Conservation (phyloP, 2,888 invertebrate genomes). For the Leptopterna dolabrata region DNA sequence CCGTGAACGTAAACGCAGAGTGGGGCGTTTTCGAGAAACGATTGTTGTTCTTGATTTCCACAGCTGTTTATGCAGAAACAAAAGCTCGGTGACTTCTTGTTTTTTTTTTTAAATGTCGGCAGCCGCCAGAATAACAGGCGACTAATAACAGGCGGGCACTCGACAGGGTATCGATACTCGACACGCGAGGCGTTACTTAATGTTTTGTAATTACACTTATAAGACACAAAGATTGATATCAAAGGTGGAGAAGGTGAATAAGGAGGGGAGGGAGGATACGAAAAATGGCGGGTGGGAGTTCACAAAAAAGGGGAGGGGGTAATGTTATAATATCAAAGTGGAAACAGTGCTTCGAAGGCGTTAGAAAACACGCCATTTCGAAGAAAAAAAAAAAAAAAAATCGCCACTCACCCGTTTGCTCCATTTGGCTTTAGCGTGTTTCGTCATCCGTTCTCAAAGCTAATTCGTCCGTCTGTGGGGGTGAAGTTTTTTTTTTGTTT, state of each 20-base stretch:
- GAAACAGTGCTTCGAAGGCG: background rate
- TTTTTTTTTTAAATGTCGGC: background rate
- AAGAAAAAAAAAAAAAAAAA: background rate
- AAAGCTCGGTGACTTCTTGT: background rate
- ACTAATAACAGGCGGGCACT: background rate
- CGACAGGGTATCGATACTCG: background rate
- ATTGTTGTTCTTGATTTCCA: background rate
- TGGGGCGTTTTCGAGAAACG: too few relatives aligned
- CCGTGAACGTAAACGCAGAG: too few relatives aligned
- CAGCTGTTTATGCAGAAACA: background rate
- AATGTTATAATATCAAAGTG: conserved; percentile 7
- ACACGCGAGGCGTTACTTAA: conserved; percentile 2
- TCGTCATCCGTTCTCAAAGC: conserved; percentile 2
- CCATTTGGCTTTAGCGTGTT: background rate
- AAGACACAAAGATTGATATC: background rate
- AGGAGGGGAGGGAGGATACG: background rate
- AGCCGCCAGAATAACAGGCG: background rate
- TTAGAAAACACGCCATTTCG: background rate
- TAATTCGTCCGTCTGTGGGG: conserved; percentile 7
- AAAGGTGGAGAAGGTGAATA: background rate
- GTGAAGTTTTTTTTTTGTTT: background rate
- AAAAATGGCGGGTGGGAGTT: background rate
- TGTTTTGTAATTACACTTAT: conserved; percentile 7
- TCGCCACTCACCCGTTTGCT: background rate
- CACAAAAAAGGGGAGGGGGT: background rate